Percentiles rank a stretch among this genome's conserved stretches.
Evolutionary conservation across 2,113 vertebrate genomes (phyloP).

Genomic region (Istiophorus platypterus): DNA sequence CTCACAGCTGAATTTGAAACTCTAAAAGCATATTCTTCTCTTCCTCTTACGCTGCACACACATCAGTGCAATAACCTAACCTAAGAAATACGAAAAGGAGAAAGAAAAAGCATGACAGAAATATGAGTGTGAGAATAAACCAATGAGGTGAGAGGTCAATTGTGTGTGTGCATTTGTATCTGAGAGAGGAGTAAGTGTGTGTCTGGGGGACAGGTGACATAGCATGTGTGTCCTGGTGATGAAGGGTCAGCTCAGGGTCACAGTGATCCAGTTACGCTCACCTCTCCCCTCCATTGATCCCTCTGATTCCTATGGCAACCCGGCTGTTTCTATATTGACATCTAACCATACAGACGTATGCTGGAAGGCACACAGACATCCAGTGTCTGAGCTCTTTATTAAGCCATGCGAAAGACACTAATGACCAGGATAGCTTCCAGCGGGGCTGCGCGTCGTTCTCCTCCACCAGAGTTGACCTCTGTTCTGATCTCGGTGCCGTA

Average conservation of each 20-base stretch:
- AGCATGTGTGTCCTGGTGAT: constrained; percentile 53
- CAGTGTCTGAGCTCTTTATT: constrained; percentile 68
- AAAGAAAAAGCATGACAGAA: constrained; percentile 8
- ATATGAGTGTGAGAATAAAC: constrained; percentile 6
- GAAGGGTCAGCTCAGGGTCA: constrained; percentile 69
- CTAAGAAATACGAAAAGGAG: constrained; percentile 6
- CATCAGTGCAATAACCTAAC: background rate
- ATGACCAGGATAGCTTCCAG: constrained; percentile 67
- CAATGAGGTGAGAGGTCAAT: constrained; percentile 35
- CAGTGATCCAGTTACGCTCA: constrained; percentile 66
- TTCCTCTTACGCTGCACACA: background rate
- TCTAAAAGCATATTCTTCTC: background rate
- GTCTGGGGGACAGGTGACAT: constrained; percentile 52
- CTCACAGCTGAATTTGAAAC: background rate
- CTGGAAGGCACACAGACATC: constrained; percentile 66
- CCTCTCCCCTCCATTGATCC: constrained; percentile 68
- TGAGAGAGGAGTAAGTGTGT: background rate
- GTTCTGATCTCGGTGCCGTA: constrained; percentile 33
- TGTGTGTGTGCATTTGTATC: constrained; percentile 28
- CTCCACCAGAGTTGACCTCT: constrained; percentile 58
- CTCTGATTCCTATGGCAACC: constrained; percentile 57
- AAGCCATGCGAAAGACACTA: constrained; percentile 66
- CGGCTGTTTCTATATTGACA: constrained; percentile 67
- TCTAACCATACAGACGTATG: constrained; percentile 65
- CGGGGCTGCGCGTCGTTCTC: constrained; percentile 35